A percentile compares a stretch with the other conserved stretches of the same genome.
Evolutionary conservation across 2,797 vertebrate genomes (phyloP).

Genomic region (Gadopsis bispinosus): DNA sequence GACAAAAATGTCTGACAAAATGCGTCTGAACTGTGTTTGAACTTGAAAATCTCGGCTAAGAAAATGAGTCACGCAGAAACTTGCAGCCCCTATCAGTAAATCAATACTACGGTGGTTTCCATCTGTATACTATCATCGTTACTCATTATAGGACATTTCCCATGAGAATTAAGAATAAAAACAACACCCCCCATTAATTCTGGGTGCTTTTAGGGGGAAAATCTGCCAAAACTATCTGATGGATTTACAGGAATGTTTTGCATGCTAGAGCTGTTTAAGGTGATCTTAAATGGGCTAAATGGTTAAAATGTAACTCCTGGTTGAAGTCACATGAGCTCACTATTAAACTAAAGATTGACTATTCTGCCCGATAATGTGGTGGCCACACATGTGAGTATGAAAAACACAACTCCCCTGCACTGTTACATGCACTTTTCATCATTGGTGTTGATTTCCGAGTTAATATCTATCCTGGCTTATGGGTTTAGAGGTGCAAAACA

Average conservation of each 20-base stretch:
- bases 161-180: neutral
- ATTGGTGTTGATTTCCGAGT: slow-evolving; percentile 9
- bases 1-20: neutral
- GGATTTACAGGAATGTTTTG: slow-evolving; percentile 3
- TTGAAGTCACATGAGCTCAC: slow-evolving; percentile 20
- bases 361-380: neutral
- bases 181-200: neutral
- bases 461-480: neutral
- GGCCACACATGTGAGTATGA: neutral
- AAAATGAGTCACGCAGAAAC: slow-evolving; percentile 29
- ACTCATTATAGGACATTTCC: neutral
- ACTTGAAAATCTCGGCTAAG: slow-evolving; percentile 19
- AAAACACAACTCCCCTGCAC: neutral
- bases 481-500: neutral
- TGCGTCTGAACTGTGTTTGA: slow-evolving; percentile 39
- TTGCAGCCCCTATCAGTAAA: slow-evolving; percentile 2
- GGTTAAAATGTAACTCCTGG: slow-evolving; percentile 31
- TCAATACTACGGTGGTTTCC: neutral
- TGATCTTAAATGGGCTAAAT: neutral
- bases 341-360: slow-evolving; percentile 26
- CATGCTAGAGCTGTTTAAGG: neutral
- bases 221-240: neutral
- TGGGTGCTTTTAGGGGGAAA: slow-evolving; percentile 1
- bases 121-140: neutral
- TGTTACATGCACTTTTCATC: neutral